phyloP scores from a whole-genome alignment of 2,113 vertebrate species.

The Machaerirhynchus nigripectus region DNA sequence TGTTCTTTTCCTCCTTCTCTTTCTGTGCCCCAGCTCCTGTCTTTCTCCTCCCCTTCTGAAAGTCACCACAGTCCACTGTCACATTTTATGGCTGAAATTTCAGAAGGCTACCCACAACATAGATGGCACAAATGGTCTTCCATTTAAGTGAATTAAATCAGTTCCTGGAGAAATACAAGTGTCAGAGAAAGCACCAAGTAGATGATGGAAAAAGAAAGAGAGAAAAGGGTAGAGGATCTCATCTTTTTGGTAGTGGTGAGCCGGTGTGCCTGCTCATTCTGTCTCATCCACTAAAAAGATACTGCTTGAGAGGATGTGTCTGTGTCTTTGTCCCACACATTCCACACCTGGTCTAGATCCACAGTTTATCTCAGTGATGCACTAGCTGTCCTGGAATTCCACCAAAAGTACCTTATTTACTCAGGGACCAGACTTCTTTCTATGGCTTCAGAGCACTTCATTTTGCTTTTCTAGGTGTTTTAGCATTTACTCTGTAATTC shows the following conservation, averaged over 20 bases:
- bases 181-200: background rate
- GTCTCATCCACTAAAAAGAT: background rate
- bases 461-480: background rate
- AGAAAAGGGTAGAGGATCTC: background rate
- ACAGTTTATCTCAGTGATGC: background rate
- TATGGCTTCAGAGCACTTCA: background rate
- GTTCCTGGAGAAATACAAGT: background rate
- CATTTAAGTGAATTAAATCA: background rate
- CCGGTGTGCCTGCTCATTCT: background rate
- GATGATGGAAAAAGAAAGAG: background rate
- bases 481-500: background rate
- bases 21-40: background rate
- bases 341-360: background rate
- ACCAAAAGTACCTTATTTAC: background rate
- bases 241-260: background rate
- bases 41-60: background rate
- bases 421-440: background rate
- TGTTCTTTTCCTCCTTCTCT: background rate
- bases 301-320: background rate
- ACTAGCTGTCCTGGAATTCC: background rate
- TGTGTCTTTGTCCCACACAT: background rate
- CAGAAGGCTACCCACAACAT: background rate
- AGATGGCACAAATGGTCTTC: background rate
- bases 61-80: background rate
- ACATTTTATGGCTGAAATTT: background rate